Evolutionary conservation across 2,888 invertebrate species (phyloP).

Genomic region (Lysandra coridon): DNA sequence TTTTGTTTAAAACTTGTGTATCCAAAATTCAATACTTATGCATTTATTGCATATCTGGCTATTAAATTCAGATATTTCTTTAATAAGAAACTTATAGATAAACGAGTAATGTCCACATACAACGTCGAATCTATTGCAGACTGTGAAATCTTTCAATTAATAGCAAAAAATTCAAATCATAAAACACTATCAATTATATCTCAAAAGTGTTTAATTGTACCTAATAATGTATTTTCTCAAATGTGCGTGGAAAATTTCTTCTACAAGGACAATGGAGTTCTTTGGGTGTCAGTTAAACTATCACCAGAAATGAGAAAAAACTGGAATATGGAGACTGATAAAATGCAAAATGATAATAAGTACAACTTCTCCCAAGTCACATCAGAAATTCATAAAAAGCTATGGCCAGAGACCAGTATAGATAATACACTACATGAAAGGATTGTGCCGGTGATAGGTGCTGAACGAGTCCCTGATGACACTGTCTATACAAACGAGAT

Average conservation of each 20-base stretch:
- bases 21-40: conserved; percentile 71
- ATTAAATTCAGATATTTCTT: conserved; percentile 66
- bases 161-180: conserved; percentile 52
- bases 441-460: conserved; percentile 66
- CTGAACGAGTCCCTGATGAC: conserved; percentile 54
- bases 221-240: conserved; percentile 65
- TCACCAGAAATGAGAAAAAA: conserved; percentile 54
- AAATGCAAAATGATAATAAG: conserved; percentile 47
- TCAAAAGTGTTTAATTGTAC: conserved; percentile 66
- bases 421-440: conserved; percentile 53
- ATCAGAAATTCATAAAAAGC: conserved; percentile 64
- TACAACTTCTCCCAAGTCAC: conserved; percentile 60
- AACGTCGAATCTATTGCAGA: conserved; percentile 56
- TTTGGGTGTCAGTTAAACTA: conserved; percentile 68
- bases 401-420: conserved; percentile 53
- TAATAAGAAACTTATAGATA: conserved; percentile 45
- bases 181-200: conserved; percentile 55
- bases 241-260: conserved; percentile 71
- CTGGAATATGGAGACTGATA: conserved; percentile 46
- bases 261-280: conserved; percentile 67
- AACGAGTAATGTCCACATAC: conserved; percentile 55
- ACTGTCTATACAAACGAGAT: conserved; percentile 58
- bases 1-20: conserved; percentile 71
- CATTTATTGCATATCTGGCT: conserved; percentile 67
- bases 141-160: conserved; percentile 50